phyloP scores from a whole-genome alignment of 1,140 invertebrate genomes.

The Cardiocondyla obscurior region DNA sequence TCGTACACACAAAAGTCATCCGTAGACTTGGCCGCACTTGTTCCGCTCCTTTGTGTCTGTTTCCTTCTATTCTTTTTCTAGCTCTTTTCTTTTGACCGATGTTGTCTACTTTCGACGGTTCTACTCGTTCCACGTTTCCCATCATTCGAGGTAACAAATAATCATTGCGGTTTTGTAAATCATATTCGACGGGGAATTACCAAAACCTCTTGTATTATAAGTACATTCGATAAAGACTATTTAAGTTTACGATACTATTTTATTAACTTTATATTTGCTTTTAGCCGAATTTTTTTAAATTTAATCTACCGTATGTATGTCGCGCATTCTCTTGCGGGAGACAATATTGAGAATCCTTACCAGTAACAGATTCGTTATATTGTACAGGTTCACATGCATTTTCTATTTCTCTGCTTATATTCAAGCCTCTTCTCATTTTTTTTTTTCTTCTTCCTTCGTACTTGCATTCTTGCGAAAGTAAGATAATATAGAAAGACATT shows the following conservation, averaged over 20 bases:
- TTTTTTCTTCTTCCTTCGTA: background rate
- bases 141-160: slow-evolving; percentile 37
- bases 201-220: background rate
- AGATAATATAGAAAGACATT: slow-evolving; percentile 1
- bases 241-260: too few species aligned
- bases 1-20: slow-evolving; percentile 43
- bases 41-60: slow-evolving; percentile 51
- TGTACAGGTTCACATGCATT: slow-evolving; percentile 9
- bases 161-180: background rate
- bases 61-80: slow-evolving; percentile 55
- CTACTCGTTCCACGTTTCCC: slow-evolving; percentile 13
- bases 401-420: background rate
- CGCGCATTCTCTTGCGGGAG: background rate
- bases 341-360: slow-evolving; percentile 14
- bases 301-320: background rate
- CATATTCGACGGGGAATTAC: background rate
- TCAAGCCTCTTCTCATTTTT: background rate
- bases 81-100: slow-evolving; percentile 41
- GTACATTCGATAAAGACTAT: too few species aligned
- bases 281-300: slow-evolving; percentile 36
- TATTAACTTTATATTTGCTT: too few species aligned
- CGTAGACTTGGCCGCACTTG: slow-evolving; percentile 50
- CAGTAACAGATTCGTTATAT: background rate
- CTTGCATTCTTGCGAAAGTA: background rate
- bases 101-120: background rate